Base-by-base conservation (phyloP, 2,797 vertebrate species). In the Eidolon dupreanum region DNA sequence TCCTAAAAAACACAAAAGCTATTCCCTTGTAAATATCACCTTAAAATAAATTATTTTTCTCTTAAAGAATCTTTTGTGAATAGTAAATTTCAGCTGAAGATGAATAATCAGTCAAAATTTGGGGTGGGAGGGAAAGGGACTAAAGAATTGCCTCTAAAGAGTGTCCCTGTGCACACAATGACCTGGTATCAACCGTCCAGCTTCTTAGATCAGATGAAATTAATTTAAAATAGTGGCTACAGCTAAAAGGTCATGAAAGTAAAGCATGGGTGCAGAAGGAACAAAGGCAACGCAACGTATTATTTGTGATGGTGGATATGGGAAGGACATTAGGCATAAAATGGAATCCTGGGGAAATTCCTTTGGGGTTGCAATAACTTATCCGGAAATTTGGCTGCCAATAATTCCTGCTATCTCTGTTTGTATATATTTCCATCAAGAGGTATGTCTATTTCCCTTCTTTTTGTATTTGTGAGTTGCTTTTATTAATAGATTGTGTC, bases 1-100 rank as follows among this genome's bases (percentile, higher is more conserved):
- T 90, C 1, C 22, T 75, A 43, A 95, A 70, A 43, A 46, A 55
- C 8, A 70, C 9, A 93, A 86, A 75, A 71, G 38, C 3, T 74
- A 78, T 78, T 93, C 22, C 61, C 8, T 86, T 46, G 6, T 26
- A 73, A 92, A 43, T 73, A 83, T 71, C 55, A 51, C 7, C 9
- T 87, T 51, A 74, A 93, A 38, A 57, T 46, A 20, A 24, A 24
- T 28, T 28, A 24, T 53, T 5, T 88, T 51, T 51, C 16, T 88
- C 13, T 95, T 46, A 78, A 94, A 83, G 0, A 22, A 36, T 59
- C n/a, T 68, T 6, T 61, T 78, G 20, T 74, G 24, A 71, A 16
- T 38, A 82, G 24, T 85, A 71, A 81, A 5, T 83, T 86, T 59
- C n/a, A 68, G 22, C 33, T 16, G 17, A 77, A 53, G 15, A 31